Base-by-base conservation (phyloP, 2,797 vertebrate species). In the Sebastes vulpes region DNA sequence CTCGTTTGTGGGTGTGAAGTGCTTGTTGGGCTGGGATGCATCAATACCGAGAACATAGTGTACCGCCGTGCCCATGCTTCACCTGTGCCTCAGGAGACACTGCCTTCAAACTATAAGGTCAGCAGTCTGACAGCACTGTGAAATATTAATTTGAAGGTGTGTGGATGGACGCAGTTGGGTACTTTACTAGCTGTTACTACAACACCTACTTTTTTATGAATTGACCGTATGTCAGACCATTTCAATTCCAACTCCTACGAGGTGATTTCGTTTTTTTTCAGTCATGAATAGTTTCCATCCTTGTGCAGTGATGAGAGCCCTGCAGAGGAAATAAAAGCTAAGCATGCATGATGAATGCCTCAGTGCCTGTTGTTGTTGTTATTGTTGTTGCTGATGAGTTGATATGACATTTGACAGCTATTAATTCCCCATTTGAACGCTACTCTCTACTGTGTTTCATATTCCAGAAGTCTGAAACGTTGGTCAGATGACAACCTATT, bases 71-170 rank as follows among this genome's bases (percentile, higher is more conserved):
- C 6, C 67, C 18, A 31, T 38, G 25, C 50, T 63, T 72, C 65
- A 52, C 18, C 58, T 66, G 18, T 21, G 20, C n/a, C 84, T 65
- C 66, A 35, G 29, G 81, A 79, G 78, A 81, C 42, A 18, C 20
- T 56, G 35, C 28, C 64, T 72, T 84, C 21, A 65, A 65, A 78
- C 53, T 38, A 11, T 16, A 75, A 82, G 75, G 84, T 80, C 81
- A 85, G 48, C 32, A 56, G 60, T 48, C 64, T 89, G 80, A 84
- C 74, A 75, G 68, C 59, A 54, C 25, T 63, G 72, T 82, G 67
- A 89, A 83, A 86, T 74, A 84, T 75, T 75, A 12, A 87, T 92
- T 79, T 84, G 25, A 85, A 75, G 25, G 65, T 89, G 83, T 88
- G 77, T 76, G 32, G 53, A 57, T 65, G 75, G 48, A 83, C 58